Conservation (phyloP, 1,140 invertebrate genomes). For the Monomorium pharaonis region DNA sequence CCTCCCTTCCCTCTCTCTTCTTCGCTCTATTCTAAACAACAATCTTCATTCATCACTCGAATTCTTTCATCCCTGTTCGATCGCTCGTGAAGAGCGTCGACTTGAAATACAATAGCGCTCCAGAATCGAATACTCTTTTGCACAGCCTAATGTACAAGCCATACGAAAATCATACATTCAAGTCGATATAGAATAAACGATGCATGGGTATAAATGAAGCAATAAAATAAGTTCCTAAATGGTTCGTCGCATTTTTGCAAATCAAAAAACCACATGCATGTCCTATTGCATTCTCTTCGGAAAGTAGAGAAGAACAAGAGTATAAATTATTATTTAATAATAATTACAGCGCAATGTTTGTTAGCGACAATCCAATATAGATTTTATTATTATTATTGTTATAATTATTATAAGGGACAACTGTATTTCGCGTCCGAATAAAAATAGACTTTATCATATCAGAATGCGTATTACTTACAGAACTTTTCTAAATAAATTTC, state of each 20-base stretch:
- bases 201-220: not conserved
- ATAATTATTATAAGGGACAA: not conserved
- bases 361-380: not conserved
- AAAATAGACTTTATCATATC: not conserved
- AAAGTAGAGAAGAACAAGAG: not conserved
- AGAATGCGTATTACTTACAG: no score
- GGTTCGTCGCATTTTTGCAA: not conserved
- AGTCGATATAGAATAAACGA: not conserved
- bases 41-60: conserved; percentile 43
- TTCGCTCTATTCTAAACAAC: not conserved
- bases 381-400: not conserved
- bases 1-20: not conserved
- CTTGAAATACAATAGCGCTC: not conserved
- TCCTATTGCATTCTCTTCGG: not conserved
- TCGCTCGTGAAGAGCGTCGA: conserved; percentile 8
- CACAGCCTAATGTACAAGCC: not conserved
- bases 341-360: not conserved
- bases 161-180: not conserved
- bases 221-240: not conserved
- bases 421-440: not conserved
- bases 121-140: not conserved
- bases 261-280: not conserved
- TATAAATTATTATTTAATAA: not conserved
- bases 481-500: no score
- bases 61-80: conserved; percentile 39